Base-by-base conservation (phyloP, 2,797 vertebrate species). In the Liparis tanakae region DNA sequence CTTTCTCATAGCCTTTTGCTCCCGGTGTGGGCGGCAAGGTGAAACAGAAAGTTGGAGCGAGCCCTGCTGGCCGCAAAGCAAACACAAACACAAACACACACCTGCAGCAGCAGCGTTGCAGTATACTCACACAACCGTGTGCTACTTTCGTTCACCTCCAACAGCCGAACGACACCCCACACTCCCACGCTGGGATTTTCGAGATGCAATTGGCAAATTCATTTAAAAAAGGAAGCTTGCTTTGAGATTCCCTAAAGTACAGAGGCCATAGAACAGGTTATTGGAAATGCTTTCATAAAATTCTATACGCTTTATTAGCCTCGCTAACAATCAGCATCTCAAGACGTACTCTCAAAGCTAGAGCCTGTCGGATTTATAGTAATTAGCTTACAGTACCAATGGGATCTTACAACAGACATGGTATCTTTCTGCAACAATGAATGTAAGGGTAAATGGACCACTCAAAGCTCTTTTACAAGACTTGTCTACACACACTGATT, bases 131-230 rank as follows among this genome's bases (percentile, higher is more conserved):
- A 75, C 60, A 82, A 72, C 51, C 5, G 8, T 57, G 53, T 43
- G 60, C 77, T 70, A 51, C 85, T 83, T 79, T 81, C 81, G 74
- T 69, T 18, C 84, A 82, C 83, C 76, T 89, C 74, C 69, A 81
- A 81, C 74, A 78, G 71, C 76, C 79, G 85, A 89, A 88, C 79
- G 85, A 74, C 83, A 74, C 73, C 71, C 72, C 33, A 61, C 72
- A 88, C 87, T 78, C 84, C 88, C 81, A 89, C 88, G 17, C 76
- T 67, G 64, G 66, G 76, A 86, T 86, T 85, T 77, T 63, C 80
- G 61, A 80, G 80, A 82, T 80, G 84, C 79, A 83, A 85, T 88
- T 85, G 67, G 82, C 79, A 81, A 88, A 90, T 84, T 80, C 54
- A 85, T 86, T 76, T 84, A 15, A 81, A 22, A 87, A 87, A 76